Evolutionary conservation across 30 jellyfish, hydroid and myxozoan genomes (phyloP).

Genomic region (Cassiopea xamachana): DNA sequence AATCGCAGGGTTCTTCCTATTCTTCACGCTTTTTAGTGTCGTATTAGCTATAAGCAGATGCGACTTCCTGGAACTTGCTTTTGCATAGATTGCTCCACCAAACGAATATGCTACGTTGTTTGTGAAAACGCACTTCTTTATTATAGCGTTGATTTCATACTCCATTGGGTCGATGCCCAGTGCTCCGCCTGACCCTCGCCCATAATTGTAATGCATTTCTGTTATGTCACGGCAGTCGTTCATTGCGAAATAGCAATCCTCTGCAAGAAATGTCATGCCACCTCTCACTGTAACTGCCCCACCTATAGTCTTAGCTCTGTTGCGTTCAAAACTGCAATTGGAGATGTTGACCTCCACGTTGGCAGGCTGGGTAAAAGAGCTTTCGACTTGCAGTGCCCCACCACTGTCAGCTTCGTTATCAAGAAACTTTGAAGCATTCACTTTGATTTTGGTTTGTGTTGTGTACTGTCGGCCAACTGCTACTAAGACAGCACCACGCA

Average conservation of each 20-base stretch:
- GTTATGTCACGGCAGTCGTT: constrained; percentile 12
- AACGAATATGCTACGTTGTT: constrained; percentile 14
- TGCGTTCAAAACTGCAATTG: constrained; percentile 22
- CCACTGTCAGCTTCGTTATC: constrained; percentile 29
- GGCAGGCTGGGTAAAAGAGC: neutral
- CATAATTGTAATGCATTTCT: neutral
- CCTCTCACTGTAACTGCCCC: constrained; percentile 49
- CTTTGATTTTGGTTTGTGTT: neutral
- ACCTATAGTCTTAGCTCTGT: constrained; percentile 37
- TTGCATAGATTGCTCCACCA: constrained; percentile 48
- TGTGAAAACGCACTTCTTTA: neutral
- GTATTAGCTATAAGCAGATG: neutral
- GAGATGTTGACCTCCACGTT: neutral
- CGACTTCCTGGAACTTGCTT: neutral
- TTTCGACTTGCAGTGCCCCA: constrained; percentile 20
- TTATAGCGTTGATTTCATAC: neutral
- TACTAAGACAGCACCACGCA: constrained; percentile 16
- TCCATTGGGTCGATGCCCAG: constrained; percentile 27
- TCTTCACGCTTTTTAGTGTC: neutral
- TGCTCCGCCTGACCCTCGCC: constrained; percentile 50
- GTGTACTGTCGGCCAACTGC: neutral
- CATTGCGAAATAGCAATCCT: neutral
- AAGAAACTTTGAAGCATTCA: neutral
- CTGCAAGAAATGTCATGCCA: neutral
- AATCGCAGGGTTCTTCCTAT: neutral